phyloP scores from a whole-genome alignment of 2,888 invertebrate species.

The Iphiclides podalirius region DNA sequence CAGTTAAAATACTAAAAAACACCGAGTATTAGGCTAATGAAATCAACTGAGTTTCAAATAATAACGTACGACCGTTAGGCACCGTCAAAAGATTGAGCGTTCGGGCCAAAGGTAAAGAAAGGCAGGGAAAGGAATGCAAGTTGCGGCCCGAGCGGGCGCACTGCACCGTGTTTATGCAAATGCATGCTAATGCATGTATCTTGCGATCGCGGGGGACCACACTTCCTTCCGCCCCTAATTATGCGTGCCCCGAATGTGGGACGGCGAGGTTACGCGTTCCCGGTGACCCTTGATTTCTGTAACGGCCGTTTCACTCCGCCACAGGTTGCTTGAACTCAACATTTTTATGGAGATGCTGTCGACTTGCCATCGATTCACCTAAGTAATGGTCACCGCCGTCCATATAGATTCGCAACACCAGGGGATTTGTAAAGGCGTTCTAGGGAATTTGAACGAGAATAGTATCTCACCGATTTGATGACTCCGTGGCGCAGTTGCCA shows the following conservation, averaged over 20 bases:
- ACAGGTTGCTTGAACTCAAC: background rate
- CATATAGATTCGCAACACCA: too few relatives aligned
- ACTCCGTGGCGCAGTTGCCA: too few relatives aligned
- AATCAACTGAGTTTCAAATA: too few relatives aligned
- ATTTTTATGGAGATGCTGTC: too few relatives aligned
- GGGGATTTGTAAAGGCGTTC: too few relatives aligned
- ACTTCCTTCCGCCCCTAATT: slow-evolving; percentile 57
- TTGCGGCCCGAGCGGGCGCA: slow-evolving; percentile 21
- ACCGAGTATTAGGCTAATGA: too few relatives aligned
- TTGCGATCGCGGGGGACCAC: slow-evolving; percentile 43
- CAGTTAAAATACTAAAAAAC: too few relatives aligned
- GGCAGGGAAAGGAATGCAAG: slow-evolving; percentile 19
- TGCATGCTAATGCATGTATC: slow-evolving; percentile 59
- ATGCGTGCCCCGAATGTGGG: slow-evolving; percentile 41
- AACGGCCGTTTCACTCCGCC: slow-evolving; percentile 4
- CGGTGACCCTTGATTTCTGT: slow-evolving; percentile 18
- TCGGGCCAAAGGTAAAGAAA: slow-evolving; percentile 13
- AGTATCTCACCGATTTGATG: too few relatives aligned
- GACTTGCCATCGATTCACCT: too few relatives aligned
- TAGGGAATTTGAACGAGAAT: too few relatives aligned
- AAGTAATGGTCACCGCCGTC: too few relatives aligned
- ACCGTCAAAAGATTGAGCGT: background rate
- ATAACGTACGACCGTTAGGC: background rate
- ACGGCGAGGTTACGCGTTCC: slow-evolving; percentile 28
- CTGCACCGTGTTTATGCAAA: slow-evolving; percentile 42